phyloP scores from a whole-genome alignment of 2,797 vertebrate genomes.

The Danio jaintianensis region DNA sequence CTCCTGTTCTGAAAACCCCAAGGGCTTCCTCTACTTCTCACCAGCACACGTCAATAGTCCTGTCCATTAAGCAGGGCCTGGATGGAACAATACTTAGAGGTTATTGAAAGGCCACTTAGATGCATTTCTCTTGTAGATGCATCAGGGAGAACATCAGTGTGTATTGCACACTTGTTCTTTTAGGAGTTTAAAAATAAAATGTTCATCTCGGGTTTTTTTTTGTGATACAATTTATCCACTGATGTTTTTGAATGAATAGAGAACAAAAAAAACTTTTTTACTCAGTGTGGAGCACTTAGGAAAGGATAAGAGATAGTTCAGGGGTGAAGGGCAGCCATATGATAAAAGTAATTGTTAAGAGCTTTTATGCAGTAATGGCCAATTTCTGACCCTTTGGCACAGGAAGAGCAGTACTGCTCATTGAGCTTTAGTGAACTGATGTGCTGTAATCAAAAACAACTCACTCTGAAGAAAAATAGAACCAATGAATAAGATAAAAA shows the following conservation, averaged over 20 bases:
- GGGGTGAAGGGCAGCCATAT: not conserved
- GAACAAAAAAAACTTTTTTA: not conserved
- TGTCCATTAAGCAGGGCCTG: conserved; percentile 27
- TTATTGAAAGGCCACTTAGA: conserved; percentile 47
- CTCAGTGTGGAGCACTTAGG: conserved; percentile 1
- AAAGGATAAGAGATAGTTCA: not conserved
- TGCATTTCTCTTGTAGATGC: not conserved
- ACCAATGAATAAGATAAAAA: not conserved
- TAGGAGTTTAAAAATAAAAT: not conserved
- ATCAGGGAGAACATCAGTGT: not conserved
- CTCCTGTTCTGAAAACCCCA: conserved; percentile 37
- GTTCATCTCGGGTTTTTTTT: not conserved
- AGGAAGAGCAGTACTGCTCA: not conserved
- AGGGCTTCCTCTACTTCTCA: conserved; percentile 4
- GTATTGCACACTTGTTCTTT: conserved; percentile 3
- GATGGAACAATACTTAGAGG: conserved; percentile 35
- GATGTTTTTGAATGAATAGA: not conserved
- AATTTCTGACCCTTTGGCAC: not conserved
- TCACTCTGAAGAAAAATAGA: not conserved
- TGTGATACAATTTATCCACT: not conserved
- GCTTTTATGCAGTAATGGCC: not conserved
- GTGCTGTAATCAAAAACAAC: not conserved
- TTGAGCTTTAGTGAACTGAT: not conserved
- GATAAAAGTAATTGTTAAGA: conserved; percentile 7
- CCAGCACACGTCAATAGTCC: conserved; percentile 35